Evolutionary conservation across 2,797 vertebrate species (phyloP).

Genomic region (Peromyscus attwateri): DNA sequence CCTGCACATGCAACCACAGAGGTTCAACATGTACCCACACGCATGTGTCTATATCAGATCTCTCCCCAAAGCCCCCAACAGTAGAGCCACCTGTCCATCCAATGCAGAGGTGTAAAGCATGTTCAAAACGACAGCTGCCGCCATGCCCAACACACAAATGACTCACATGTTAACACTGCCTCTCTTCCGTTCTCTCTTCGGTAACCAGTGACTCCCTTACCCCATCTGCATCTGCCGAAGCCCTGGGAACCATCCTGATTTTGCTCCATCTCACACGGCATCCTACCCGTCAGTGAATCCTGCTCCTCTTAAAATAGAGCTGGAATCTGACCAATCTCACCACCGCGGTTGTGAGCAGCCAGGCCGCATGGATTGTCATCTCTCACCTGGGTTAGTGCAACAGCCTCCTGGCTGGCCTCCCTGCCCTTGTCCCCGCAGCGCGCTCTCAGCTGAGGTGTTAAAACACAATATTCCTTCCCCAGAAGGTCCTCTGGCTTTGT

Average conservation of each 20-base stretch:
- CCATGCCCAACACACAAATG: not conserved
- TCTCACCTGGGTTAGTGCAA: slow-evolving; percentile 47
- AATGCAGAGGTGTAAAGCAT: rapidly evolving
- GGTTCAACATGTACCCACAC: no score
- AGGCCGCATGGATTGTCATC: not conserved
- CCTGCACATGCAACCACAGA: rapidly evolving
- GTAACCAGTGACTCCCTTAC: slow-evolving; percentile 8
- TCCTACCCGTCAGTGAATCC: slow-evolving; percentile 31
- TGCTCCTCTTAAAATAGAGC: slow-evolving; percentile 63
- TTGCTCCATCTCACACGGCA: slow-evolving; percentile 25
- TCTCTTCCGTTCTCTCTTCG: not conserved
- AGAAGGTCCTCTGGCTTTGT: slow-evolving; percentile 34
- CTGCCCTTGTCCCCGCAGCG: slow-evolving; percentile 4
- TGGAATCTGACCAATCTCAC: not conserved
- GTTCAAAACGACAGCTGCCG: not conserved
- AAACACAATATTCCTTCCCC: not conserved
- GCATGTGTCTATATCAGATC: not conserved
- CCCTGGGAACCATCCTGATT: slow-evolving; percentile 49
- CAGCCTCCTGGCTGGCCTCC: not conserved
- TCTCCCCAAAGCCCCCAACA: not conserved
- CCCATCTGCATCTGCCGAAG: slow-evolving; percentile 47
- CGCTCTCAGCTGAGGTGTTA: not conserved
- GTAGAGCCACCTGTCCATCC: not conserved
- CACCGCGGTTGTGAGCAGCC: not conserved
- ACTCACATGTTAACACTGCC: not conserved